Evolutionary conservation across 2,113 vertebrate genomes (phyloP).

Genomic region (Fregetta grallaria): DNA sequence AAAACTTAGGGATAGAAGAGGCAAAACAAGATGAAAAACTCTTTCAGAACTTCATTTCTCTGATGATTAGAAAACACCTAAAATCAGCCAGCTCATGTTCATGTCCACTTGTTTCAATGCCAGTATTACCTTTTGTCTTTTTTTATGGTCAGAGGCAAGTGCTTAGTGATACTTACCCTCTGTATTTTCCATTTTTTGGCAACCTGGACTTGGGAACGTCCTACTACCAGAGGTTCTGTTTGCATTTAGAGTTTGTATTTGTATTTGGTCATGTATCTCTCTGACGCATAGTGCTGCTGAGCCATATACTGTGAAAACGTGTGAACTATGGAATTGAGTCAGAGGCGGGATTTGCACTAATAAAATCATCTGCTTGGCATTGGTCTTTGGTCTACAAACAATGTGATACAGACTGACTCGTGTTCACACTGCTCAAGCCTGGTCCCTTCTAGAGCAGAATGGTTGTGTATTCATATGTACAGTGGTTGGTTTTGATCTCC

Average conservation of each 20-base stretch:
- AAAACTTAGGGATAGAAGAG: background rate
- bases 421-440: background rate
- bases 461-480: background rate
- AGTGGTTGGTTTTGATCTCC: background rate
- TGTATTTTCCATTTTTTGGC: background rate
- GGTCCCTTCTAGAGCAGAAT: background rate
- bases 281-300: background rate
- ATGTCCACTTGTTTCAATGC: background rate
- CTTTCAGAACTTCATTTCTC: background rate
- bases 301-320: background rate
- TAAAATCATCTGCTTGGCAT: background rate
- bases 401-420: background rate
- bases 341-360: background rate
- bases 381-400: background rate
- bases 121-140: background rate
- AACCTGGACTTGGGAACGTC: background rate
- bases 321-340: background rate
- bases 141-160: background rate
- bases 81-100: background rate
- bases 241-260: background rate
- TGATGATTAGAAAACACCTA: background rate
- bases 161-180: background rate
- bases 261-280: background rate
- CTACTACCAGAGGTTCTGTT: background rate
- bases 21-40: background rate